phyloP scores from a whole-genome alignment of 1,140 invertebrate genomes.

The Trypoxylus dichotomus region DNA sequence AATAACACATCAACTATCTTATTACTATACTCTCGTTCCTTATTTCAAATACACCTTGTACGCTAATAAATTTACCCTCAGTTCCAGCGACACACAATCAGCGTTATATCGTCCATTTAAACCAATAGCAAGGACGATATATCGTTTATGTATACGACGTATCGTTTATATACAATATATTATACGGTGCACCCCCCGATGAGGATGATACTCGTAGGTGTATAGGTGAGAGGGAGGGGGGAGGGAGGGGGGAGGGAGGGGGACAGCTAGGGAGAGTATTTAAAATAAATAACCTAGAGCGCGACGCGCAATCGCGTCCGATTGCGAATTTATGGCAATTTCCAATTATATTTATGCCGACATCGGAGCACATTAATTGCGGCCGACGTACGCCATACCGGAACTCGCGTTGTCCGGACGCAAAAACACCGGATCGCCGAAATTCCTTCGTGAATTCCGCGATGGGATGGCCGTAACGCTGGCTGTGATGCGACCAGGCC shows the following conservation, averaged over 20 bases:
- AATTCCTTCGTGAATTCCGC: not conserved
- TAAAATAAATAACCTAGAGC: not conserved
- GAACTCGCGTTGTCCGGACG: not conserved
- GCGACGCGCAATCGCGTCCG: not conserved
- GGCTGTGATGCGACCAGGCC: not conserved
- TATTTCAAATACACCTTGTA: too few relatives aligned
- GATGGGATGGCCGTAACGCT: too few relatives aligned
- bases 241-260: too few relatives aligned
- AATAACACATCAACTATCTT: too few relatives aligned
- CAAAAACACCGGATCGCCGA: not conserved
- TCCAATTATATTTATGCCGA: slow-evolving; percentile 36
- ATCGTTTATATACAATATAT: not conserved
- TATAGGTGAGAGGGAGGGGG: too few relatives aligned
- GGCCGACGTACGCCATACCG: not conserved
- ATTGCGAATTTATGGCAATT: slow-evolving; percentile 34
- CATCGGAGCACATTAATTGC: slow-evolving; percentile 34
- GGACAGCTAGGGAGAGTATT: not conserved
- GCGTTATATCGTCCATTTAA: not conserved
- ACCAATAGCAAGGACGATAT: not conserved
- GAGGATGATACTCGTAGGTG: too few relatives aligned
- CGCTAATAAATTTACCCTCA: too few relatives aligned
- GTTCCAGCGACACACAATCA: too few relatives aligned
- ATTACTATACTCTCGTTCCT: too few relatives aligned
- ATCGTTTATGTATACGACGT: not conserved
- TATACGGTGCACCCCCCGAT: too few relatives aligned